These are phyloP conservation scores for Ypsolopha sequella DNA, from an alignment of 2,888 invertebrate species.

Conservation along the genomic window DNA sequence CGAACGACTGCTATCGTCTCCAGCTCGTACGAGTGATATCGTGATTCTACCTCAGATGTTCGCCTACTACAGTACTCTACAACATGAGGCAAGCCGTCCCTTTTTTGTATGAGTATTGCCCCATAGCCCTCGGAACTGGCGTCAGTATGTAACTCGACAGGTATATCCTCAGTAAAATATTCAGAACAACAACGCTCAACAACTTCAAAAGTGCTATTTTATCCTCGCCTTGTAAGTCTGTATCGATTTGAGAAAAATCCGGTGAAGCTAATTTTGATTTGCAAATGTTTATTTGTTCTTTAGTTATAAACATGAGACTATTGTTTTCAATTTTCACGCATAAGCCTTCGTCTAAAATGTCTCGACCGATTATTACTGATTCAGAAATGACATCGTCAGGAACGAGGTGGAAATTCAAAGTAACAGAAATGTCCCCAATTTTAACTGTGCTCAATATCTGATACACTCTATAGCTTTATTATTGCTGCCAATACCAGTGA, in stretches of 20 bases:
- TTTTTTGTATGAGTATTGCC: too few relatives aligned
- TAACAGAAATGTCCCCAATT: background rate
- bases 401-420: slow-evolving; percentile 2
- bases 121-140: too few relatives aligned
- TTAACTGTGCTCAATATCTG: background rate
- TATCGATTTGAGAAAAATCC: background rate
- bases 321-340: background rate
- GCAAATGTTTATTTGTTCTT: background rate
- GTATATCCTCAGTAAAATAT: background rate
- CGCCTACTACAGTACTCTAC: too few relatives aligned
- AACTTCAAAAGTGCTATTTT: background rate
- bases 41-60: too few relatives aligned
- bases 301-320: background rate
- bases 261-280: background rate
- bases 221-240: slow-evolving; percentile 2
- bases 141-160: too few relatives aligned
- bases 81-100: too few relatives aligned
- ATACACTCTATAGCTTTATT: background rate
- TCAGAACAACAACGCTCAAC: background rate
- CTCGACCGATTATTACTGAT: slow-evolving; percentile 2
- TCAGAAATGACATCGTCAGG: background rate
- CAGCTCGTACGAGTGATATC: too few relatives aligned
- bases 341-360: slow-evolving; percentile 2
- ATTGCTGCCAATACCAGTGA: slow-evolving; percentile 8
- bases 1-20: too few relatives aligned